Percentiles rank a stretch among this genome's conserved stretches.
These are phyloP conservation scores for Botia kubotai DNA, from an alignment of 2,797 vertebrate species.

Conservation along the genomic window DNA sequence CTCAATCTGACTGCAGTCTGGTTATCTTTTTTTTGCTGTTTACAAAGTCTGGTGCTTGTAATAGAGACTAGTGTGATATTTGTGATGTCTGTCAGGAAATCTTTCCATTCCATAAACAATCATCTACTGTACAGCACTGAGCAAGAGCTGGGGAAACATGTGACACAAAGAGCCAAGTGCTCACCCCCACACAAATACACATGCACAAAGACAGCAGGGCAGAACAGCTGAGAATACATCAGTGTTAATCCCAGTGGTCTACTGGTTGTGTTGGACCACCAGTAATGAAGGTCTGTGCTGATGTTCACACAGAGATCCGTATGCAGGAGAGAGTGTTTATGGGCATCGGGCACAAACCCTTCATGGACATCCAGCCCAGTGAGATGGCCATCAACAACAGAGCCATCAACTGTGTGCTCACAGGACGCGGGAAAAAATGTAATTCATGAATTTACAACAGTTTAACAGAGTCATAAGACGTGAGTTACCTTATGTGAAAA, in stretches of 20 bases:
- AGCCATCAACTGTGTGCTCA: conserved; percentile 76
- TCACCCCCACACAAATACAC: no score
- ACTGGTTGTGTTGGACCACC: no score
- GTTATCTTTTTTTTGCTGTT: not conserved
- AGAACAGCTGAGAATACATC: not conserved
- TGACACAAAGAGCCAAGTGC: no score
- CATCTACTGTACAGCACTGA: no score
- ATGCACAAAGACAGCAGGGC: no score
- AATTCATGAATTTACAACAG: not conserved
- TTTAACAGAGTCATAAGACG: no score
- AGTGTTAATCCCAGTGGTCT: not conserved
- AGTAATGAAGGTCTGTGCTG: not conserved
- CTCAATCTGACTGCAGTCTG: no score
- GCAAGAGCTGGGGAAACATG: no score
- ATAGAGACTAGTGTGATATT: not conserved
- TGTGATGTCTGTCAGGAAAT: not conserved
- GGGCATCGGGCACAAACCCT: conserved; percentile 85
- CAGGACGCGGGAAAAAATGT: conserved; percentile 73
- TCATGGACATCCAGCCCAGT: conserved; percentile 85
- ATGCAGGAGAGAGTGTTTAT: conserved; percentile 85
- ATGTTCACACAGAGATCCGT: conserved; percentile 76
- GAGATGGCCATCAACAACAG: conserved; percentile 83
- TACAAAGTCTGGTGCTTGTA: no score
- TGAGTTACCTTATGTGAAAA: no score
- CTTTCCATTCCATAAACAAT: no score